phyloP scores from a whole-genome alignment of 2,113 vertebrate genomes.

The Rhegmatorhina hoffmannsi region DNA sequence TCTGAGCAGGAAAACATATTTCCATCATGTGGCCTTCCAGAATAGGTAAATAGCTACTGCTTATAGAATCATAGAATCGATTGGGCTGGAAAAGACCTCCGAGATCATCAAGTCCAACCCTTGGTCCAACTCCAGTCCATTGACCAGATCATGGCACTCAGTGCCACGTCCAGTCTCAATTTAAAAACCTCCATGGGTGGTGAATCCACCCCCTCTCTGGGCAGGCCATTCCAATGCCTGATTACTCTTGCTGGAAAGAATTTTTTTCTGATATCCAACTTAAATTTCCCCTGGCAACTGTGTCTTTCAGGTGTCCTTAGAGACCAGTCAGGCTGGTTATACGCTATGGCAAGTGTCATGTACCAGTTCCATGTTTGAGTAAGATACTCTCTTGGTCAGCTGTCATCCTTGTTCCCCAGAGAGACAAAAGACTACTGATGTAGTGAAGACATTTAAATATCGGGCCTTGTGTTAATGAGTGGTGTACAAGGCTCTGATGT shows the following conservation, averaged over 20 bases:
- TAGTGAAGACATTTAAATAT: background rate
- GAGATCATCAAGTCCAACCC: no score
- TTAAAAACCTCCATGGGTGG: no score
- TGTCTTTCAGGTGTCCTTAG: background rate
- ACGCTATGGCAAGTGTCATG: background rate
- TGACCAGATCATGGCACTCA: no score
- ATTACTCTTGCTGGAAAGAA: no score
- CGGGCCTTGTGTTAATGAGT: background rate
- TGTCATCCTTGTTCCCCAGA: background rate
- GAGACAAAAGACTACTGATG: background rate
- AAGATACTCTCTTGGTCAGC: background rate
- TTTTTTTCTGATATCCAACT: no score
- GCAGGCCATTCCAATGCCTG: no score
- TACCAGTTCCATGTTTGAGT: background rate
- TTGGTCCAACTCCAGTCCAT: no score
- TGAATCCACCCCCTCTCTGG: no score
- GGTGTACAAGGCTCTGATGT: background rate
- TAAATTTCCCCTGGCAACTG: background rate
- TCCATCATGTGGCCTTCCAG: background rate
- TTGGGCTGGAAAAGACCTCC: no score
- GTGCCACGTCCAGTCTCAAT: no score
- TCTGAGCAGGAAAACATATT: background rate
- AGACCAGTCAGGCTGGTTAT: background rate
- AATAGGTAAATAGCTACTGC: background rate
- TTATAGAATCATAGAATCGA: background rate